phyloP scores from a whole-genome alignment of 2,888 invertebrate species.

The Cabera pusaria region DNA sequence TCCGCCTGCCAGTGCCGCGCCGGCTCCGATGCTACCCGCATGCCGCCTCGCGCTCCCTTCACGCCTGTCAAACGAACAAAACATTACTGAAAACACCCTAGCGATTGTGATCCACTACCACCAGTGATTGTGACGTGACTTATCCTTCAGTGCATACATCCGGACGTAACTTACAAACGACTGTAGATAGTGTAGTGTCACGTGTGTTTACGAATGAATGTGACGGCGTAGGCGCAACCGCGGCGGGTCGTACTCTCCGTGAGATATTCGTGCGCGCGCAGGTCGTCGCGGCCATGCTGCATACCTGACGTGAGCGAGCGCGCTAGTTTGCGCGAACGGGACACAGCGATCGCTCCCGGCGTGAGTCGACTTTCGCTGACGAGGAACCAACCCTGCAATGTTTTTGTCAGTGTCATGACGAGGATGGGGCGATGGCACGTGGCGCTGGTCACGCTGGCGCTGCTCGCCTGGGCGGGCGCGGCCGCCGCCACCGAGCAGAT shows the following conservation, averaged over 20 bases:
- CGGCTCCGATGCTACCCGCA: slow-evolving; percentile 66
- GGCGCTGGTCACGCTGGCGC: slow-evolving; percentile 74
- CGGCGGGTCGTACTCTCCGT: slow-evolving; percentile 77
- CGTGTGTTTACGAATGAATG: slow-evolving; percentile 80
- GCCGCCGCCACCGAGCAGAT: slow-evolving; percentile 84
- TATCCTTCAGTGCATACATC: slow-evolving; percentile 35
- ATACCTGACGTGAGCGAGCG: slow-evolving; percentile 80
- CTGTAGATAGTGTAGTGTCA: slow-evolving; percentile 68
- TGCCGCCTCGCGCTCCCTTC: slow-evolving; percentile 51
- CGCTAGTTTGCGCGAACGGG: slow-evolving; percentile 78
- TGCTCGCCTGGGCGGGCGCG: slow-evolving; percentile 62
- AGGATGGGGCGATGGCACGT: slow-evolving; percentile 77
- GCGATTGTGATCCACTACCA: slow-evolving; percentile 44
- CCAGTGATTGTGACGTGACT: slow-evolving; percentile 27
- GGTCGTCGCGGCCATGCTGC: slow-evolving; percentile 83
- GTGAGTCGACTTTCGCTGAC: slow-evolving; percentile 65
- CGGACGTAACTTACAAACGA: slow-evolving; percentile 33
- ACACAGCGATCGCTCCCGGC: slow-evolving; percentile 67
- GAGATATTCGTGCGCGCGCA: slow-evolving; percentile 80
- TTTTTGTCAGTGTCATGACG: slow-evolving; percentile 72
- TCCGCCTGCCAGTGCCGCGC: slow-evolving; percentile 72
- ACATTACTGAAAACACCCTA: slow-evolving; percentile 66
- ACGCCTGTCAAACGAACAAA: slow-evolving; percentile 54
- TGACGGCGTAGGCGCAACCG: slow-evolving; percentile 77
- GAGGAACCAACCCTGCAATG: slow-evolving; percentile 67